Evolutionary conservation across 2,888 invertebrate species (phyloP).

Genomic region (Anorthoa munda): DNA sequence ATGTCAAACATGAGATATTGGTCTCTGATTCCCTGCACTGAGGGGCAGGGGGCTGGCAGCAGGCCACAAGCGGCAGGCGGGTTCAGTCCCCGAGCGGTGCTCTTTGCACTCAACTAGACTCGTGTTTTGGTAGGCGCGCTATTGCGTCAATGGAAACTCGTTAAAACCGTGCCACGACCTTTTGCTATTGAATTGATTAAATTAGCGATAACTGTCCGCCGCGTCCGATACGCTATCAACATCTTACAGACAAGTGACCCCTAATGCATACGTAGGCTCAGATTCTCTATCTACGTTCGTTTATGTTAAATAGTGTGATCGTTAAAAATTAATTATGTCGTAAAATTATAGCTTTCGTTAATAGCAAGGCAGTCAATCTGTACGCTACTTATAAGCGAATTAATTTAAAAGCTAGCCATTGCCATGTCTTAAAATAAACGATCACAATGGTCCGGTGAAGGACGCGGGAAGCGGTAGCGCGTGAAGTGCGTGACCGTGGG

Average conservation of each 20-base stretch:
- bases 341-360: constrained; percentile 25
- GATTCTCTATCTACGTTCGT: constrained; percentile 13
- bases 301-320: constrained; percentile 9
- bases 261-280: constrained; percentile 30
- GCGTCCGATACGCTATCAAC: constrained; percentile 37
- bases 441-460: constrained; percentile 9
- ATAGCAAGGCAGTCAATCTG: constrained; percentile 10
- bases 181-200: constrained; percentile 65
- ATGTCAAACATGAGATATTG: neutral
- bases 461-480: neutral
- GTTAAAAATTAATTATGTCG: constrained; percentile 13
- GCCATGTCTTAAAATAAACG: constrained; percentile 21
- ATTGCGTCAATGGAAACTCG: constrained; percentile 58
- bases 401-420: constrained; percentile 18
- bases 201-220: constrained; percentile 51
- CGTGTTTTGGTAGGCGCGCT: constrained; percentile 20
- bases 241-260: constrained; percentile 47
- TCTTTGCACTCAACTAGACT: constrained; percentile 7
- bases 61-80: neutral
- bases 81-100: neutral
- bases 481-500: neutral
- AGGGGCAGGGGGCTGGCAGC: too few species aligned
- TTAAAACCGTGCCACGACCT: constrained; percentile 65
- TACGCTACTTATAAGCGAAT: constrained; percentile 23
- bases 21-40: neutral